Percentiles rank a stretch among this genome's conserved stretches.
phyloP scores from a whole-genome alignment of 2,888 invertebrate species.

The Liposcelis brunnea region DNA sequence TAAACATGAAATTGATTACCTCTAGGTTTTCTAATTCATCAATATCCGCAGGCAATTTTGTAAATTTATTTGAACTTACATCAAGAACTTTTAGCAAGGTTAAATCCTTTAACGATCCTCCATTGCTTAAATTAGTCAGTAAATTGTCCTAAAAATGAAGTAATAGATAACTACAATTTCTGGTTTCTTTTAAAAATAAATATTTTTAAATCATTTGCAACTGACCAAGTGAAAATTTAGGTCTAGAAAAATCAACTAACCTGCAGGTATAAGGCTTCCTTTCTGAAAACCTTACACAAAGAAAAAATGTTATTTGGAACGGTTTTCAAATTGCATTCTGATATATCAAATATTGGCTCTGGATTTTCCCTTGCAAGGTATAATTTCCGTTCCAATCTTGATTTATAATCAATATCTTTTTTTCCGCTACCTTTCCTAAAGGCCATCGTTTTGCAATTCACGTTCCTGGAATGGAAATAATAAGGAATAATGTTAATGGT shows the following conservation, averaged over 20 bases:
- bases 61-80: slow-evolving; percentile 47
- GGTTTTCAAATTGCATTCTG: slow-evolving; percentile 53
- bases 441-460: slow-evolving; percentile 11
- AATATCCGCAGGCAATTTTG: slow-evolving; percentile 43
- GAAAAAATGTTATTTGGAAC: slow-evolving; percentile 65
- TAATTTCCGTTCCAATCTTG: slow-evolving; percentile 39
- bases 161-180: too few relatives aligned
- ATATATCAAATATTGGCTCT: slow-evolving; percentile 62
- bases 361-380: slow-evolving; percentile 57
- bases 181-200: too few relatives aligned
- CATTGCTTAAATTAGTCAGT: slow-evolving; percentile 47
- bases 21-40: slow-evolving; percentile 45
- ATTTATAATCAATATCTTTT: slow-evolving; percentile 33
- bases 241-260: too few relatives aligned
- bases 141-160: slow-evolving; percentile 39
- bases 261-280: slow-evolving; percentile 40
- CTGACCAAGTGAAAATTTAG: too few relatives aligned
- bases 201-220: too few relatives aligned
- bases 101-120: slow-evolving; percentile 54
- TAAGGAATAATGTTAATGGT: too few relatives aligned
- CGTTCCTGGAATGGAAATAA: too few relatives aligned
- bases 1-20: slow-evolving; percentile 27
- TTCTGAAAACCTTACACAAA: slow-evolving; percentile 64
- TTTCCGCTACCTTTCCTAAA: slow-evolving; percentile 20
- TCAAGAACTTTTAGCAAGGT: slow-evolving; percentile 45